Percentiles rank a stretch among this genome's conserved stretches.
Conservation (phyloP, 1,140 invertebrate genomes). For the Piezodorus guildinii region DNA sequence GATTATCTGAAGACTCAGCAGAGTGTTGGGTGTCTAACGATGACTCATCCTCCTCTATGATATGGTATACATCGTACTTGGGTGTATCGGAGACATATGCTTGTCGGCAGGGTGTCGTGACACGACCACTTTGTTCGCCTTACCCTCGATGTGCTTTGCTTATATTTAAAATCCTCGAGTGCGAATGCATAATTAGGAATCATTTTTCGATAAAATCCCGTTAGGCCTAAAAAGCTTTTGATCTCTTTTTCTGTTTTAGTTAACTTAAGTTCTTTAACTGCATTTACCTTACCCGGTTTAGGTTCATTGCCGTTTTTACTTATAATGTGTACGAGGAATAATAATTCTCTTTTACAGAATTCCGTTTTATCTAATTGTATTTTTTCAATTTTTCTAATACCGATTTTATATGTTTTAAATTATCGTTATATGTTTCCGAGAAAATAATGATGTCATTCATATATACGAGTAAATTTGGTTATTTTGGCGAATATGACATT, state of each 20-base stretch:
- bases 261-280: conserved; percentile 28
- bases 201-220: conserved; percentile 29
- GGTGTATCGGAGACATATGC: too few species aligned
- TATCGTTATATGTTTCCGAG: conserved; percentile 31
- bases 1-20: too few species aligned
- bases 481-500: conserved; percentile 25
- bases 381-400: conserved; percentile 27
- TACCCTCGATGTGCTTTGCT: too few species aligned
- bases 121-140: too few species aligned
- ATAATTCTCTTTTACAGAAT: conserved; percentile 29
- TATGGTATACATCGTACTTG: too few species aligned
- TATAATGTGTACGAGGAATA: conserved; percentile 33
- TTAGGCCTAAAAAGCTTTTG: conserved; percentile 28
- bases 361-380: conserved; percentile 28
- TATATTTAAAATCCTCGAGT: too few species aligned
- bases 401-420: conserved; percentile 28
- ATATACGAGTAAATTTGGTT: conserved; percentile 30
- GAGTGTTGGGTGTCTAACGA: too few species aligned
- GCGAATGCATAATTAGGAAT: conserved; percentile 30
- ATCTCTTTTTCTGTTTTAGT: conserved; percentile 25
- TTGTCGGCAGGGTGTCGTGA: too few species aligned
- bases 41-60: too few species aligned
- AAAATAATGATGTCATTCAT: conserved; percentile 38
- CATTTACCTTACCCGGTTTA: conserved; percentile 30
- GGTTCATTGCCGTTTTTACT: conserved; percentile 29